Evolutionary conservation across 2,888 invertebrate species (phyloP).

Genomic region (Bellardia bayeri): DNA sequence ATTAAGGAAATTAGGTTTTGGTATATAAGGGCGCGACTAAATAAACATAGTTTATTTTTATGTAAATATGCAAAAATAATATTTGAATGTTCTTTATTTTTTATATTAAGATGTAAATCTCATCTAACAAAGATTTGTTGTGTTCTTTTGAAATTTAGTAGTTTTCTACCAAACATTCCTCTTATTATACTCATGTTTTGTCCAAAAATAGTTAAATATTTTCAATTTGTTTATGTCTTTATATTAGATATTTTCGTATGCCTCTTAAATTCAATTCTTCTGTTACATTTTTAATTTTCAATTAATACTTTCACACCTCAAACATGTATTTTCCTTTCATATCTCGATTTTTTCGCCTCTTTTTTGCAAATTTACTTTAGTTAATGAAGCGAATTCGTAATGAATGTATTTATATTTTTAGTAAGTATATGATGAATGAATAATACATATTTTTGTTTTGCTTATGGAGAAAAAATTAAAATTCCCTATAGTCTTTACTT

Average conservation of each 20-base stretch:
- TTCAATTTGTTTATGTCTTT: background rate
- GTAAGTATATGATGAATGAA: constrained; percentile 21
- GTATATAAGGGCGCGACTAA: too few relatives aligned
- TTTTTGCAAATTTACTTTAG: constrained; percentile 65
- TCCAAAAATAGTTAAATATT: too few relatives aligned
- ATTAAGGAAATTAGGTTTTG: too few relatives aligned
- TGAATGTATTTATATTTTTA: constrained; percentile 62
- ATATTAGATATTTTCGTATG: background rate
- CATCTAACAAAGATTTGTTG: too few relatives aligned
- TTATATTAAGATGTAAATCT: too few relatives aligned
- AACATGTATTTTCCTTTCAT: constrained; percentile 23
- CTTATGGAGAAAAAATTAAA: background rate
- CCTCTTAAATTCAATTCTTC: background rate
- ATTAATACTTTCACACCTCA: constrained; percentile 61
- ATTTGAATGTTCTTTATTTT: too few relatives aligned
- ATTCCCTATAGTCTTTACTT: constrained; percentile 2
- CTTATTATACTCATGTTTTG: too few relatives aligned
- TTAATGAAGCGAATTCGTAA: constrained; percentile 71
- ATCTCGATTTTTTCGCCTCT: background rate
- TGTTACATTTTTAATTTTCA: constrained; percentile 59
- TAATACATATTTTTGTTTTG: constrained; percentile 28
- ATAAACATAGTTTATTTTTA: too few relatives aligned
- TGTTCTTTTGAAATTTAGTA: too few relatives aligned
- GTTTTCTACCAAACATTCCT: too few relatives aligned
- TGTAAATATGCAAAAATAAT: too few relatives aligned